phyloP scores from a whole-genome alignment of 2,888 invertebrate species.

The Dione vanillae region DNA sequence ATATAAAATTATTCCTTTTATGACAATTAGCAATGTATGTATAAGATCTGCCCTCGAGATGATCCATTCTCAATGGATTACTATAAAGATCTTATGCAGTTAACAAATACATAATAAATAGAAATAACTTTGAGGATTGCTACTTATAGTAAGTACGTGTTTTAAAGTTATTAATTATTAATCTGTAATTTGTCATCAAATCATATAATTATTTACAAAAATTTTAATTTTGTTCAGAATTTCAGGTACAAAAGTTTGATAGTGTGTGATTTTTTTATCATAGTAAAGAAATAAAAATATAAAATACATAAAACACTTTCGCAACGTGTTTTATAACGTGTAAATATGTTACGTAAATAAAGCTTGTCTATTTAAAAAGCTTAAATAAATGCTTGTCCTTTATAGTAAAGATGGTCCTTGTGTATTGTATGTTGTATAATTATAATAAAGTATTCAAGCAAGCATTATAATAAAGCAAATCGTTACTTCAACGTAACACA shows the following conservation, averaged over 20 bases:
- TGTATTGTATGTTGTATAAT: no score
- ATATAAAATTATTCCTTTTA: no score
- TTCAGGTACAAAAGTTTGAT: neutral
- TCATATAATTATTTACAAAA: no score
- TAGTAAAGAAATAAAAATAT: neutral
- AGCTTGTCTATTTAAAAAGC: neutral
- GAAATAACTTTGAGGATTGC: no score
- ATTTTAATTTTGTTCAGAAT: neutral
- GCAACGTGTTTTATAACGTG: neutral
- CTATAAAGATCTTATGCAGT: neutral
- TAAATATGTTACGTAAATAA: no score
- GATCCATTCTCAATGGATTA: no score
- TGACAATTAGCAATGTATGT: no score
- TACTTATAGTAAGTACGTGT: neutral
- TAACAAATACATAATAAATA: neutral
- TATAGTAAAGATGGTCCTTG: neutral
- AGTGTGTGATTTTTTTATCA: neutral
- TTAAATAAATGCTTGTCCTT: neutral
- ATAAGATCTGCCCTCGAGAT: no score
- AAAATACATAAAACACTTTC: no score
- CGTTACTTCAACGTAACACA: slow-evolving; percentile 17
- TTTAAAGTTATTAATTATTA: no score
- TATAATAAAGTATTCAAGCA: no score
- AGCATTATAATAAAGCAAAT: slow-evolving; percentile 11
- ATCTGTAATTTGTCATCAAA: no score